Evolutionary conservation across 2,888 invertebrate genomes (phyloP).

Genomic region (Sphaeridia pumilis): DNA sequence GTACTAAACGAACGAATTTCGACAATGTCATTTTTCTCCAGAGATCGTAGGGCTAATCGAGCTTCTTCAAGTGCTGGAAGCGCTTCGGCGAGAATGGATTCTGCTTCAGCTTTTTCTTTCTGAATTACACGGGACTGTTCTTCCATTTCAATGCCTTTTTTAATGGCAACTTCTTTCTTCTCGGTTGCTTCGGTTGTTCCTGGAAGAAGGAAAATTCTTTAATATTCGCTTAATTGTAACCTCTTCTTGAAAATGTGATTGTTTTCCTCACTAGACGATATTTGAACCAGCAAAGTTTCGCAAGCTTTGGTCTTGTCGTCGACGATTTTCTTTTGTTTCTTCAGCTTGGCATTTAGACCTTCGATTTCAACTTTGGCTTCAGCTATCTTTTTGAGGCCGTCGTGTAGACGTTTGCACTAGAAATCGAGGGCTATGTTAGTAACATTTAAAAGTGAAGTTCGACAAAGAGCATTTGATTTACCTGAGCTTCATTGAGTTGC

Average conservation of each 20-base stretch:
- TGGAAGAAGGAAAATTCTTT: not conserved
- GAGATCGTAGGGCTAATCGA: constrained; percentile 60
- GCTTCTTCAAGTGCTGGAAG: constrained; percentile 75
- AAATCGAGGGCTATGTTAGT: constrained; percentile 23
- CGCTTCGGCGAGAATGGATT: constrained; percentile 64
- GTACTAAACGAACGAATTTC: constrained; percentile 65
- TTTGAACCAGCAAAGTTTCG: constrained; percentile 62
- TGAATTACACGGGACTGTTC: constrained; percentile 66
- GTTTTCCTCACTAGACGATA: constrained; percentile 43
- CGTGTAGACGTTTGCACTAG: constrained; percentile 56
- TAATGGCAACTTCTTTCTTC: constrained; percentile 67
- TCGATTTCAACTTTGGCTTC: constrained; percentile 74
- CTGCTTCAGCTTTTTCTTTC: constrained; percentile 72
- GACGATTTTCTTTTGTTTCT: constrained; percentile 69
- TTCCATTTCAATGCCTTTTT: constrained; percentile 69
- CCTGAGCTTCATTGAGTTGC: constrained; percentile 44
- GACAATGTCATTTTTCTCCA: constrained; percentile 82
- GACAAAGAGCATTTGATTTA: no score
- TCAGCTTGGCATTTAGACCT: constrained; percentile 65
- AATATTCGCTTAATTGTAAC: not conserved
- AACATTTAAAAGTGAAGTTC: no score
- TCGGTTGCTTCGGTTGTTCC: constrained; percentile 49
- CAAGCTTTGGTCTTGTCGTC: constrained; percentile 69
- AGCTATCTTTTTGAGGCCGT: constrained; percentile 67
- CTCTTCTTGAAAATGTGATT: not conserved